Conservation (phyloP, 2,797 vertebrate genomes). For the Micropoecilia bifurca region DNA sequence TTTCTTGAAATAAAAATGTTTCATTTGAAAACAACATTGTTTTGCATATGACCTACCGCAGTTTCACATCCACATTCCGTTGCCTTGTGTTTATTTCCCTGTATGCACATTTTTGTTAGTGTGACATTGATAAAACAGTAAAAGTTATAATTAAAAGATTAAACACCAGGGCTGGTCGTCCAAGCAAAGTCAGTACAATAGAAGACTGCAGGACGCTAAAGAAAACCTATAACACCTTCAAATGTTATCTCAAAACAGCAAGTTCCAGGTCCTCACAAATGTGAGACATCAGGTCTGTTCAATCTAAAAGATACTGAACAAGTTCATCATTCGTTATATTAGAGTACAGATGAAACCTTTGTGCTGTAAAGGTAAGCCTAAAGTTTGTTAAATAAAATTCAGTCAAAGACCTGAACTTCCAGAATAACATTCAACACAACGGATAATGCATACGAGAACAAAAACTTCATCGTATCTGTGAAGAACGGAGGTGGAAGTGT, state of each 20-base stretch:
- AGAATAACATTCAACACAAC: background rate
- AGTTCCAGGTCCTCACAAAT: background rate
- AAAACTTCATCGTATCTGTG: background rate
- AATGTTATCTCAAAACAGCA: background rate
- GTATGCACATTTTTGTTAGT: background rate
- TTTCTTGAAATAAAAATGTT: slow-evolving; percentile 59
- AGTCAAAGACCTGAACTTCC: background rate
- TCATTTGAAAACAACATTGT: background rate
- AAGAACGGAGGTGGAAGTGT: background rate
- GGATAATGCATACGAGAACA: background rate
- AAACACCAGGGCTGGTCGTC: too few relatives aligned
- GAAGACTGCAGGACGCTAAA: background rate
- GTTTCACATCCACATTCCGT: background rate
- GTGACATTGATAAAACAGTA: background rate
- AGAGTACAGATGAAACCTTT: background rate
- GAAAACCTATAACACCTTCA: background rate
- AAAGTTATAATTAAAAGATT: background rate
- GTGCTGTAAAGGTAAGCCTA: background rate
- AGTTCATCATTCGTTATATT: background rate
- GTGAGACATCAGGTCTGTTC: background rate
- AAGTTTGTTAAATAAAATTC: background rate
- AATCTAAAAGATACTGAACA: background rate
- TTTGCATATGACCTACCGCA: background rate
- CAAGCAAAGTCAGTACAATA: background rate
- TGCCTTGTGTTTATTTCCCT: background rate